Base-by-base conservation (phyloP, 2,113 vertebrate genomes). In the Pipa parva region DNA sequence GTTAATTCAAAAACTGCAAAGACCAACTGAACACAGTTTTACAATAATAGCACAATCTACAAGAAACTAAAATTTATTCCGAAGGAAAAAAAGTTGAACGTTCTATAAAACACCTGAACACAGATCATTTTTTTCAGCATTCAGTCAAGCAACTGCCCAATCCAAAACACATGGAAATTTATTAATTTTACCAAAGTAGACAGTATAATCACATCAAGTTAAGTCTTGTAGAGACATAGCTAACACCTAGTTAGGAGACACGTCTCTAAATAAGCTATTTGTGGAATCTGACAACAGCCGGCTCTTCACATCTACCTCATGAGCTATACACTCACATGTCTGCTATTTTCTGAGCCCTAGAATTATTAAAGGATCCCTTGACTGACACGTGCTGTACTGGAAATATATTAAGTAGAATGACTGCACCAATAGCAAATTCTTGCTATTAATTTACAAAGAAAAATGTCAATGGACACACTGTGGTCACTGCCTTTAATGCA, bases 241-340 rank as follows among this genome's bases (percentile, higher is more conserved):
- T 24, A 42, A 3, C 18, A 51, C 33, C 58, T 61, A 25, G 58
- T 70, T 60, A 61, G 66, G 57, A 70, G 58, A 70, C 66, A 54
- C 66, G 66, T 52, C 66, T 70, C 58, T 54, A 48, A 54, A 61
- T 54, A 49, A 61, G 66, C 66, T 70, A 70, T 70, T 70, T 70
- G 66, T 59, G 28, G 66, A 45, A 45, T 70, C 46, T 61, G 66
- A 70, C 66, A 70, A 36, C 66, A 70, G 66, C 66, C 66, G 58
- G 66, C 48, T 61, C 48, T 58, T 61, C 33, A 70, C 66, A 70
- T 70, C 57, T 54, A 54, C 33, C 48, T 70, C 58, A 70, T 31
- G 46, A 20, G 31, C 56, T 42, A 24, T 29, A 29, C 9, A 28
- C 57, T 60, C 48, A 50, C 26, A 42, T 60, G 31, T 33, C 48